These are phyloP conservation scores for Centropus unirufus DNA, from an alignment of 2,113 vertebrate genomes.

Conservation along the genomic window DNA sequence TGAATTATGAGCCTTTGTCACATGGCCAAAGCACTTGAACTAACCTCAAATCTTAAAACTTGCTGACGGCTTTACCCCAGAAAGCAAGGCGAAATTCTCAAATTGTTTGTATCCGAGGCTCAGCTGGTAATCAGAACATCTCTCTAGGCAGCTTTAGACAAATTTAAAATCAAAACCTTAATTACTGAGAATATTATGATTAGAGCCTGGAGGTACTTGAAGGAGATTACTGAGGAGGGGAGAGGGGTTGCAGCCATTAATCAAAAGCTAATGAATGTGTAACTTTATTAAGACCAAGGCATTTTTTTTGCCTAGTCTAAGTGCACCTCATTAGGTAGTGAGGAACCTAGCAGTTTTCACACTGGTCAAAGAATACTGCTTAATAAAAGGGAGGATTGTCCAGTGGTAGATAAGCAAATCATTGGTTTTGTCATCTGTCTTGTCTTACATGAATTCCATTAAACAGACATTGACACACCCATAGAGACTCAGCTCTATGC, in stretches of 20 bases:
- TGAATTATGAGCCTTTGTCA: not conserved
- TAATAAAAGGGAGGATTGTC: not conserved
- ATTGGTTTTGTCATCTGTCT: accelerated
- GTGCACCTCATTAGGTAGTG: not conserved
- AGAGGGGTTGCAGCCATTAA: not conserved
- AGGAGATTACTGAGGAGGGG: not conserved
- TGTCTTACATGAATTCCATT: accelerated
- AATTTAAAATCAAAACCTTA: constrained; percentile 42
- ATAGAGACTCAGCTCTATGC: not conserved
- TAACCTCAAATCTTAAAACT: not conserved
- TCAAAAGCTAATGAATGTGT: constrained; percentile 2
- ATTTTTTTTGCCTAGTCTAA: not conserved
- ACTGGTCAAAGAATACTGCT: not conserved
- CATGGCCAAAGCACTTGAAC: not conserved
- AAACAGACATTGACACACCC: accelerated
- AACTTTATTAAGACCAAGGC: not conserved
- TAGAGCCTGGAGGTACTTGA: constrained; percentile 1
- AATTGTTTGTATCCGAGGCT: not conserved
- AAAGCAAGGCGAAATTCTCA: not conserved
- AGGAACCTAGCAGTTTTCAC: not conserved
- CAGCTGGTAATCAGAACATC: constrained; percentile 18
- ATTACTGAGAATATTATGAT: constrained; percentile 26
- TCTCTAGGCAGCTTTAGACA: constrained; percentile 20
- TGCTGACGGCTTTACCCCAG: not conserved
- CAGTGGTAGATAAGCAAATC: not conserved